phyloP scores from a whole-genome alignment of 2,888 invertebrate genomes.

The Eupithecia insigniata region DNA sequence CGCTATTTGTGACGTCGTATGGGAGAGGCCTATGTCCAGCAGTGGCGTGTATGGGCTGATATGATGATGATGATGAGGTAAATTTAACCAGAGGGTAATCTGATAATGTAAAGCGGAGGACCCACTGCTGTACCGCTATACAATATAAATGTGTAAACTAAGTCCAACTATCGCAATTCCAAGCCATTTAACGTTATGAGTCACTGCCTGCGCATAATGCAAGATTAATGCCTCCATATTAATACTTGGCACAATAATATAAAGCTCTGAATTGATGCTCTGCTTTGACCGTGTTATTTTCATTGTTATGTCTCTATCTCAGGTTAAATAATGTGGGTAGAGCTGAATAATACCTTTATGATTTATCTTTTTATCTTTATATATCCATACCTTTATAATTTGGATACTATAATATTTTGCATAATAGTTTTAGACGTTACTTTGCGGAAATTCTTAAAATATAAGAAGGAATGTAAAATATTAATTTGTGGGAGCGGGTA shows the following conservation, averaged over 20 bases:
- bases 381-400: neutral
- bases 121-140: conserved; percentile 13
- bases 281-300: conserved; percentile 15
- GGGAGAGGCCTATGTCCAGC: no score
- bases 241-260: conserved; percentile 43
- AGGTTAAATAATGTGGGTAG: neutral
- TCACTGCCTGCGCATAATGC: conserved; percentile 50
- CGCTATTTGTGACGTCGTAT: no score
- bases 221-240: conserved; percentile 46
- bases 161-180: conserved; percentile 69
- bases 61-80: no score
- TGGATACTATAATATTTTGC: neutral
- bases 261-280: neutral
- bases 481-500: neutral
- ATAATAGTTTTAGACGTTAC: no score
- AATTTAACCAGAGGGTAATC: neutral
- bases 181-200: conserved; percentile 63
- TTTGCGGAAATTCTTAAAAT: no score
- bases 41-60: no score
- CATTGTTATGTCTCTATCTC: conserved; percentile 7
- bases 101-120: neutral
- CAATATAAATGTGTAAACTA: conserved; percentile 57
- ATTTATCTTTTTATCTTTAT: no score
- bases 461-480: no score
- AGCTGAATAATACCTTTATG: neutral